Conservation (phyloP, 2,888 invertebrate genomes). For the Scotopteryx bipunctaria region DNA sequence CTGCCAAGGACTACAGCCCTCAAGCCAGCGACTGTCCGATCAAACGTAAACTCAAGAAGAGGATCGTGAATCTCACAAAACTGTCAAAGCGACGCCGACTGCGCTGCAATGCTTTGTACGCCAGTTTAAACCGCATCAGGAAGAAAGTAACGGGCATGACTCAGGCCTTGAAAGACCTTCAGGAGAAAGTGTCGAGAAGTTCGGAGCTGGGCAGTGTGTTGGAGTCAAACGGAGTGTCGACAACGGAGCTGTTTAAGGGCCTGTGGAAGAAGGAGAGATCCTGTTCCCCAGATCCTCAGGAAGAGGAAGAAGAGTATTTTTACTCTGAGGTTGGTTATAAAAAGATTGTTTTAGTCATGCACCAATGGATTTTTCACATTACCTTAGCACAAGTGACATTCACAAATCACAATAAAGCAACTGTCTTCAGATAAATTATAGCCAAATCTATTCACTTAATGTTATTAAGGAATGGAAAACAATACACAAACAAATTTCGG, state of each 20-base stretch:
- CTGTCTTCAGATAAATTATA: too few relatives aligned
- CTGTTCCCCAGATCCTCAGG: constrained; percentile 7
- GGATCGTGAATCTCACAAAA: constrained; percentile 13
- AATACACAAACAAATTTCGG: too few relatives aligned
- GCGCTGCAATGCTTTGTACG: constrained; percentile 22
- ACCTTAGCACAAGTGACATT: too few relatives aligned
- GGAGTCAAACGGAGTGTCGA: constrained; percentile 4
- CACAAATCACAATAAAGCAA: too few relatives aligned
- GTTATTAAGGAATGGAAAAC: too few relatives aligned
- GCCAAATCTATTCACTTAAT: too few relatives aligned
- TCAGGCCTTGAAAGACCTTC: not conserved
- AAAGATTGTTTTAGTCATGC: too few relatives aligned
- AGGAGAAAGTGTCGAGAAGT: not conserved
- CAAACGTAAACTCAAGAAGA: constrained; percentile 17
- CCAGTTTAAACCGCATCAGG: constrained; percentile 10
- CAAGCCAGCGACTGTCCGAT: not conserved
- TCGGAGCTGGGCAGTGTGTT: not conserved
- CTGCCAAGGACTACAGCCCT: not conserved
- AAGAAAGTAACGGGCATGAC: constrained; percentile 11
- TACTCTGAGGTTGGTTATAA: constrained; percentile 12
- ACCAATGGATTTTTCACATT: too few relatives aligned
- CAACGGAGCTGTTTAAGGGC: constrained; percentile 5
- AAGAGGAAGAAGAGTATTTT: constrained; percentile 10
- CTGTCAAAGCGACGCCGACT: constrained; percentile 18
- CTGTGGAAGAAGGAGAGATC: constrained; percentile 11